phyloP scores from a whole-genome alignment of 2,888 invertebrate species.

The Empis stercorea region DNA sequence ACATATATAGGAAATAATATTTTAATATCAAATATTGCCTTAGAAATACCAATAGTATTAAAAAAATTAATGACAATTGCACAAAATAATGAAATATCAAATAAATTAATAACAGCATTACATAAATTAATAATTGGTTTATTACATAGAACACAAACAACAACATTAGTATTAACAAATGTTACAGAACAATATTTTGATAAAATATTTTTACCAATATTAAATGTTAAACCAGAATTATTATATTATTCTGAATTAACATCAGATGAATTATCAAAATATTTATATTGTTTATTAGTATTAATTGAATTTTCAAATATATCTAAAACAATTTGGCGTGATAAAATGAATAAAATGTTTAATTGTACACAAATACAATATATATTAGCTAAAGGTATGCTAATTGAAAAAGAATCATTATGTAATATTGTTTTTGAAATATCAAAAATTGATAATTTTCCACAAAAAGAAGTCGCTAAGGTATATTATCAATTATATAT shows the following conservation, averaged over 20 bases:
- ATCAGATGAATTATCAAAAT: slow-evolving; percentile 24
- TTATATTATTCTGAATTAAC: slow-evolving; percentile 8
- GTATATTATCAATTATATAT: slow-evolving; percentile 12
- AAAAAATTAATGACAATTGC: slow-evolving; percentile 23
- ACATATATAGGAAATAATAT: slow-evolving; percentile 17
- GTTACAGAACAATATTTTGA: slow-evolving; percentile 32
- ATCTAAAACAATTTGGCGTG: slow-evolving; percentile 30
- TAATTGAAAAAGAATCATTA: slow-evolving; percentile 22
- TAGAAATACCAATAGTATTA: slow-evolving; percentile 22
- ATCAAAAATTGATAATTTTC: slow-evolving; percentile 30
- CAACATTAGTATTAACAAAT: slow-evolving; percentile 28
- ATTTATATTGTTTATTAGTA: slow-evolving; percentile 24
- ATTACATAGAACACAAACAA: slow-evolving; percentile 26
- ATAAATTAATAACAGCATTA: slow-evolving; percentile 23
- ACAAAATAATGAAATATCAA: slow-evolving; percentile 21
- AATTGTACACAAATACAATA: slow-evolving; percentile 28
- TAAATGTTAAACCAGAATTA: slow-evolving; percentile 15
- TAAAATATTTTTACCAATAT: slow-evolving; percentile 24
- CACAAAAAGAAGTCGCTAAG: slow-evolving; percentile 27
- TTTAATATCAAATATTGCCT: slow-evolving; percentile 19
- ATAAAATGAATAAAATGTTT: slow-evolving; percentile 26
- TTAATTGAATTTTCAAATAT: slow-evolving; percentile 29
- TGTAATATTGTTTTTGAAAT: slow-evolving; percentile 29
- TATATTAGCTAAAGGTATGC: slow-evolving; percentile 28
- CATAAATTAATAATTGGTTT: slow-evolving; percentile 24